These are phyloP conservation scores for Hirtodrosophila alboralis DNA, from an alignment of 2,888 invertebrate genomes.

Conservation along the genomic window DNA sequence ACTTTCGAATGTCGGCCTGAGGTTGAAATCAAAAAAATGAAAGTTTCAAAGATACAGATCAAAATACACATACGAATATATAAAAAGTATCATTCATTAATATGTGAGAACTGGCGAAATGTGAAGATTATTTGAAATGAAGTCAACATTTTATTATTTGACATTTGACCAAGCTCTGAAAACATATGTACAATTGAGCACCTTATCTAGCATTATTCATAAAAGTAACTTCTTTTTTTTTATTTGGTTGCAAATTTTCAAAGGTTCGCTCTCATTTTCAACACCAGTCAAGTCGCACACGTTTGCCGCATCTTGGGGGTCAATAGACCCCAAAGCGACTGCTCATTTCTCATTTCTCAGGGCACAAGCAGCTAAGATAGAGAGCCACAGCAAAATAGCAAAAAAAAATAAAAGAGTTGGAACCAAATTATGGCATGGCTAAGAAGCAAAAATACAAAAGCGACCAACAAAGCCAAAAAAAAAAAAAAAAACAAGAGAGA, in stretches of 20 bases:
- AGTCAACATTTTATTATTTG: conserved; percentile 19
- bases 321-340: conserved; percentile 63
- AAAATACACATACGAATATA: conserved; percentile 2
- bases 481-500: conserved; percentile 25
- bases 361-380: conserved; percentile 25
- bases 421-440: conserved; percentile 62
- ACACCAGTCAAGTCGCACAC: conserved; percentile 41
- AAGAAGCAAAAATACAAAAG: conserved; percentile 43
- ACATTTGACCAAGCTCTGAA: conserved; percentile 48
- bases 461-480: conserved; percentile 14
- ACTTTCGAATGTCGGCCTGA: conserved; percentile 55
- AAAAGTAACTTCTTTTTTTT: conserved; percentile 30
- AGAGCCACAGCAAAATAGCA: conserved; percentile 31
- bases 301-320: conserved; percentile 41
- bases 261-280: conserved; percentile 63
- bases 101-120: conserved; percentile 37
- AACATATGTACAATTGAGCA: conserved; percentile 16
- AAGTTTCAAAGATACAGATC: conserved; percentile 48
- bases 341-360: conserved; percentile 55
- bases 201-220: conserved; percentile 1
- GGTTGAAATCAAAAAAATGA: conserved; percentile 55
- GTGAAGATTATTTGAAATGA: conserved; percentile 8
- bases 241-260: conserved; percentile 7
- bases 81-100: too few species aligned
- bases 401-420: conserved; percentile 22